A percentile compares a stretch with the other conserved stretches of the same genome.
phyloP scores from a whole-genome alignment of 2,113 vertebrate genomes.

The Arvicanthis niloticus region DNA sequence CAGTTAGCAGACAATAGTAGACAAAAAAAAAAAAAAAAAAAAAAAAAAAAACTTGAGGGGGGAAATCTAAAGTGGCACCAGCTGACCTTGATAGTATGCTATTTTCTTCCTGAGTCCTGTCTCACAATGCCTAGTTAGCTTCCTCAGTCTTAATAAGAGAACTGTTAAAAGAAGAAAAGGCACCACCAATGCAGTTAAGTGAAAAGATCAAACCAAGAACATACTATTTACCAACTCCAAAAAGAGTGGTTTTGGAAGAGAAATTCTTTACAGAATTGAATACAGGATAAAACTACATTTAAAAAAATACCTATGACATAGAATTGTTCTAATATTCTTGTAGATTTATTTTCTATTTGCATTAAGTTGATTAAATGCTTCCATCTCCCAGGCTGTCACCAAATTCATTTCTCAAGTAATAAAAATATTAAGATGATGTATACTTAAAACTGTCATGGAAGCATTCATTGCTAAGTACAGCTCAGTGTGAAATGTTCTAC shows the following conservation, averaged over 20 bases:
- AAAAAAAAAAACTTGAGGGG: background rate
- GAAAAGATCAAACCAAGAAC: background rate
- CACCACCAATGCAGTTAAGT: background rate
- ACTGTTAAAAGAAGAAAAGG: background rate
- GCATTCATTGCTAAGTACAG: background rate
- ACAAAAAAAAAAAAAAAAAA: conserved; percentile 1
- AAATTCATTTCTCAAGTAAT: background rate
- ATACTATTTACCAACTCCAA: background rate
- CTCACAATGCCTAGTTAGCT: background rate
- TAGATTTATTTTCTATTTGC: background rate
- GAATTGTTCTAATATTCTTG: background rate
- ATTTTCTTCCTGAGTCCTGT: background rate
- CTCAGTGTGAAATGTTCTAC: background rate
- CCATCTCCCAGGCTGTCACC: background rate
- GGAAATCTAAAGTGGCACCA: background rate
- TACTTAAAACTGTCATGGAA: background rate
- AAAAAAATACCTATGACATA: background rate
- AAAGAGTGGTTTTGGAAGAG: background rate
- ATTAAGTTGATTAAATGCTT: background rate
- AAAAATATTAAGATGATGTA: background rate
- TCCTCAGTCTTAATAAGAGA: background rate
- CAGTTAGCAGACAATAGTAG: background rate
- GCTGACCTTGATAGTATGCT: background rate
- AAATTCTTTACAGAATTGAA: background rate
- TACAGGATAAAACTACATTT: background rate